Conservation (phyloP, 2,113 vertebrate genomes). For the Phyllopteryx taeniolatus region DNA sequence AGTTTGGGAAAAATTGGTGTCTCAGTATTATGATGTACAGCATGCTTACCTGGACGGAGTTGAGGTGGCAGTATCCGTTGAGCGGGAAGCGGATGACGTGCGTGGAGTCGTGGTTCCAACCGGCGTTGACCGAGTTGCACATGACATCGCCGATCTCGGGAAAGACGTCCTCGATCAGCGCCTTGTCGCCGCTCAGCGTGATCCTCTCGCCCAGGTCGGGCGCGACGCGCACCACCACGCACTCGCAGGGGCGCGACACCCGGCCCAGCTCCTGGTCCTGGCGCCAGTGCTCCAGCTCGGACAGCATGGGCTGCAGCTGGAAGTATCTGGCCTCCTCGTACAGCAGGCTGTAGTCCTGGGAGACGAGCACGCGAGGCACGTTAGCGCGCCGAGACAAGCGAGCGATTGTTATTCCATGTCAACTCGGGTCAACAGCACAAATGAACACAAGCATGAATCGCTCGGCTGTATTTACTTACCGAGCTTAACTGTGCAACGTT, state of each 20-base stretch:
- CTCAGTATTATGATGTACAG: no score
- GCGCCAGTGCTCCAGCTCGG: conserved; percentile 95
- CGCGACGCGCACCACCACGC: conserved; percentile 92
- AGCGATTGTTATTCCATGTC: not conserved
- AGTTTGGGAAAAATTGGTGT: no score
- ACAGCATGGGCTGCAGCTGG: conserved; percentile 94
- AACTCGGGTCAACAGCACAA: not conserved
- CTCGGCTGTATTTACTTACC: not conserved
- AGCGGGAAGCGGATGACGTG: conserved; percentile 97
- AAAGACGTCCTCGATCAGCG: conserved; percentile 95
- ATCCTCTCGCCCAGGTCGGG: conserved; percentile 95
- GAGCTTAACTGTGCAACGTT: not conserved
- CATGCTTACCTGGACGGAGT: conserved; percentile 90
- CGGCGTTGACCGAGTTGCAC: conserved; percentile 93
- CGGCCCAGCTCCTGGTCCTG: conserved; percentile 88
- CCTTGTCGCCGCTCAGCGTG: conserved; percentile 93
- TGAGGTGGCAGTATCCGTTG: conserved; percentile 98
- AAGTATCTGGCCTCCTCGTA: conserved; percentile 98
- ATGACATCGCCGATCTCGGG: conserved; percentile 96
- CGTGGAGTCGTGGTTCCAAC: conserved; percentile 87
- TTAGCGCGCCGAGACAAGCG: not conserved
- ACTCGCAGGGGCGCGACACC: conserved; percentile 91
- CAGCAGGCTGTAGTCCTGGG: conserved; percentile 91
- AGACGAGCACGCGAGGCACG: not conserved
- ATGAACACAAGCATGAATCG: not conserved